These are phyloP conservation scores for Micrastur ruficollis DNA, from an alignment of 2,797 vertebrate genomes.

Conservation along the genomic window DNA sequence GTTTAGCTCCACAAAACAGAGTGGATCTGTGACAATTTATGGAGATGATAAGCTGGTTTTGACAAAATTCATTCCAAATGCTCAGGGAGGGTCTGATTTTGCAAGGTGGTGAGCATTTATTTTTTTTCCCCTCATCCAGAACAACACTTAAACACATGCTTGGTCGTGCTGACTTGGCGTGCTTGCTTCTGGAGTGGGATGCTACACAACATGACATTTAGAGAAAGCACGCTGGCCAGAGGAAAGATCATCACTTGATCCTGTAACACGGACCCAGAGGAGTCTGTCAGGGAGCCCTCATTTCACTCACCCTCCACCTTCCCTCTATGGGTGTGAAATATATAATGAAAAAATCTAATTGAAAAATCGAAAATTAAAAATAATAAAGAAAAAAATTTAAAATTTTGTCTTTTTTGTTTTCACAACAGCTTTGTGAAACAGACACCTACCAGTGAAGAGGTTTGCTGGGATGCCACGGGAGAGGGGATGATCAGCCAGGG, in stretches of 20 bases:
- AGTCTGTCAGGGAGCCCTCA: not conserved
- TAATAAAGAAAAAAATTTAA: too few relatives aligned
- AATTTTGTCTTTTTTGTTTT: not conserved
- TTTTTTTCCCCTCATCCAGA: not conserved
- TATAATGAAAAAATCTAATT: too few relatives aligned
- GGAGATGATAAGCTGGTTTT: constrained; percentile 40
- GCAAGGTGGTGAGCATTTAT: constrained; percentile 7
- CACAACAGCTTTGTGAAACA: not conserved
- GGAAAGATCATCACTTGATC: not conserved
- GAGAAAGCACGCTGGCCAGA: not conserved
- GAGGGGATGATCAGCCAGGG: not conserved
- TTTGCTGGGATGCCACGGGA: accelerated
- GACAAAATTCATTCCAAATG: constrained; percentile 47
- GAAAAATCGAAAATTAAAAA: too few relatives aligned
- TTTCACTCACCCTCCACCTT: not conserved
- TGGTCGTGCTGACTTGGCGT: not conserved
- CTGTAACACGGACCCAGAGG: not conserved
- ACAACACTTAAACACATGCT: constrained; percentile 1
- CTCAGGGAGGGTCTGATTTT: constrained; percentile 1
- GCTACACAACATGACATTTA: accelerated
- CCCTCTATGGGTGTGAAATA: accelerated
- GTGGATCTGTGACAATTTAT: constrained; percentile 15
- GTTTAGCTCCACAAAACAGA: constrained; percentile 6
- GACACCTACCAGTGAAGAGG: not conserved
- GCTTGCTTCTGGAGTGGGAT: not conserved